Evolutionary conservation across 2,797 vertebrate species (phyloP).

Genomic region (Dromococcyx pavoninus): DNA sequence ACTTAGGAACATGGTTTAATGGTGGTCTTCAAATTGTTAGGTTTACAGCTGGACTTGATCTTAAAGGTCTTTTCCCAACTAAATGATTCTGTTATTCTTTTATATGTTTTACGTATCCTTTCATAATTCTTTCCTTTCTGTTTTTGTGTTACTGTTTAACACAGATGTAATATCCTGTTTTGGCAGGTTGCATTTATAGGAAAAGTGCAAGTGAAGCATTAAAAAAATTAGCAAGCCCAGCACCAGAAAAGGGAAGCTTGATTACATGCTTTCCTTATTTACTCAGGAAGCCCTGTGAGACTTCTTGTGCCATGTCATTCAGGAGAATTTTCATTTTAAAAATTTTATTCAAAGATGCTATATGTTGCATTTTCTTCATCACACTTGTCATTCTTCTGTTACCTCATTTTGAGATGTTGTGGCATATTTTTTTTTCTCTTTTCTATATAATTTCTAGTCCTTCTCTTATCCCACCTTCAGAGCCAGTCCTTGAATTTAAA

Average conservation of each 20-base stretch:
- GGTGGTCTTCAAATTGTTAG: too few relatives aligned
- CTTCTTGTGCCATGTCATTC: not conserved
- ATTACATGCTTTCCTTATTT: not conserved
- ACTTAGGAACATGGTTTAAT: too few relatives aligned
- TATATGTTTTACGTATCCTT: not conserved
- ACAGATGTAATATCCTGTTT: not conserved
- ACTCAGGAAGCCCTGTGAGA: not conserved
- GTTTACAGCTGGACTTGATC: too few relatives aligned
- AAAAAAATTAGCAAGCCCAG: not conserved
- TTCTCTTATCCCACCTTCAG: not conserved
- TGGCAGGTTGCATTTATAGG: not conserved
- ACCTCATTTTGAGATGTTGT: not conserved
- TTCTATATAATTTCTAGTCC: not conserved
- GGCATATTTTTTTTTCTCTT: not conserved
- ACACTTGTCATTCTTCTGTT: not conserved
- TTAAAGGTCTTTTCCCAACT: too few relatives aligned
- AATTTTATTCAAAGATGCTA: fast-evolving
- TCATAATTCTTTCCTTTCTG: not conserved
- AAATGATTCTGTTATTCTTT: too few relatives aligned
- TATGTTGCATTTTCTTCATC: not conserved
- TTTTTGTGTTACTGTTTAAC: not conserved
- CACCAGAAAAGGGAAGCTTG: not conserved
- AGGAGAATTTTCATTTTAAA: not conserved
- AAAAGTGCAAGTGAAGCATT: fast-evolving
- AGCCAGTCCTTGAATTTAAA: not conserved